Conservation (phyloP, 2,113 vertebrate genomes). For the Triplophysa rosa region DNA sequence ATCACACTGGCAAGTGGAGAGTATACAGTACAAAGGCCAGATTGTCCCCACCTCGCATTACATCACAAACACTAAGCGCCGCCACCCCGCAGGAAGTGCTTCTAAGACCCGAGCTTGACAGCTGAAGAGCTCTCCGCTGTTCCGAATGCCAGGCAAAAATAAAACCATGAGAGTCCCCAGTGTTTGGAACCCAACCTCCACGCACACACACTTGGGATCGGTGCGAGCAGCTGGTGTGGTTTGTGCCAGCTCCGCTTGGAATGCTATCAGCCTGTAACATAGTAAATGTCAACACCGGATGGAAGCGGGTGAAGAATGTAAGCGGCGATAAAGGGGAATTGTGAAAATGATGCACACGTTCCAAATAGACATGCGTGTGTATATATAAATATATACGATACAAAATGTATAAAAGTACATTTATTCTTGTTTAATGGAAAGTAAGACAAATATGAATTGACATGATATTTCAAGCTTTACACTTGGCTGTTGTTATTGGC, state of each 20-base stretch:
- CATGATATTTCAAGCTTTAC: background rate
- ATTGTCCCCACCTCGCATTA: slow-evolving; percentile 54
- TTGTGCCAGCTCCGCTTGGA: slow-evolving; percentile 62
- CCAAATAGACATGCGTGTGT: slow-evolving; percentile 17
- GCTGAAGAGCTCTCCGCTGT: slow-evolving; percentile 62
- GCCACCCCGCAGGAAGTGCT: slow-evolving; percentile 58
- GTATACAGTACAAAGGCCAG: slow-evolving; percentile 49
- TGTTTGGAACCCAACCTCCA: slow-evolving; percentile 53
- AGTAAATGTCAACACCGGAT: slow-evolving; percentile 67
- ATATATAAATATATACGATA: no score
- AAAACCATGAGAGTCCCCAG: slow-evolving; percentile 55
- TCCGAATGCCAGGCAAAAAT: slow-evolving; percentile 42
- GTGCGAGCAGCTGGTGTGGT: slow-evolving; percentile 64
- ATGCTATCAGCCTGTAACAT: slow-evolving; percentile 61
- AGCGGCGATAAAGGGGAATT: slow-evolving; percentile 51
- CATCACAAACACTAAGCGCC: slow-evolving; percentile 51
- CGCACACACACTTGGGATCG: slow-evolving; percentile 47
- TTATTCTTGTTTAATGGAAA: no score
- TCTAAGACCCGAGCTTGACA: slow-evolving; percentile 58
- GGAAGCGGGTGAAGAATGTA: slow-evolving; percentile 52
- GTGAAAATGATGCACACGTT: slow-evolving; percentile 49
- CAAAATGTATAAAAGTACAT: no score
- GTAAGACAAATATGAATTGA: no score
- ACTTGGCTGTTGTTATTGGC: background rate
- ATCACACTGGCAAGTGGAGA: slow-evolving; percentile 14